Evolutionary conservation across 2,888 invertebrate species (phyloP).

Genomic region (Chalcosyrphus nemorum): DNA sequence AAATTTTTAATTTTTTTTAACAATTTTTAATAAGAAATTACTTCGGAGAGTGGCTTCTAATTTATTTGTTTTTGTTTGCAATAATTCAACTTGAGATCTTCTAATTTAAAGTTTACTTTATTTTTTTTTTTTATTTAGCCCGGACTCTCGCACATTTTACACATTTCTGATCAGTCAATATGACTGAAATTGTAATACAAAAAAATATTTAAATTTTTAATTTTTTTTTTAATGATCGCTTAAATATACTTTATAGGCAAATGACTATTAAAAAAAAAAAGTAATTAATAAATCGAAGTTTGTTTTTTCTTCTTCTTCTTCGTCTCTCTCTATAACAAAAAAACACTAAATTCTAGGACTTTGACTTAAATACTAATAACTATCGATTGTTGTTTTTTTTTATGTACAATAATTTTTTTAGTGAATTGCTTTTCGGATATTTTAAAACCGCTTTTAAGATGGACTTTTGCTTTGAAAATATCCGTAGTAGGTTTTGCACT

Average conservation of each 20-base stretch:
- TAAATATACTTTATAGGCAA: conserved; percentile 66
- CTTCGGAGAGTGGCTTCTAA: conserved; percentile 42
- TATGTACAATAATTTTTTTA: conserved; percentile 65
- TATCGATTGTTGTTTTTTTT: conserved; percentile 38
- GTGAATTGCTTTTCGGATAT: conserved; percentile 47
- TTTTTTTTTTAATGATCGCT: conserved; percentile 60
- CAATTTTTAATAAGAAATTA: conserved; percentile 19
- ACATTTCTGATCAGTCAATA: conserved; percentile 76
- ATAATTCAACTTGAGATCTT: conserved; percentile 68
- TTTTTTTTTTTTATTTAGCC: background rate
- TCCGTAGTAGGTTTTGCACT: conserved; percentile 16
- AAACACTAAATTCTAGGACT: conserved; percentile 56
- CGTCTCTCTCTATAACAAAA: conserved; percentile 20
- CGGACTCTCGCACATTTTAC: conserved; percentile 52
- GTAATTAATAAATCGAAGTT: conserved; percentile 28
- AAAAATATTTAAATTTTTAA: conserved; percentile 43
- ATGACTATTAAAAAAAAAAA: conserved; percentile 56
- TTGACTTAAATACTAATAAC: conserved; percentile 61
- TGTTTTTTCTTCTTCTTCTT: conserved; percentile 27
- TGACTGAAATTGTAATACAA: conserved; percentile 76
- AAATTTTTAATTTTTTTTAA: too few relatives aligned
- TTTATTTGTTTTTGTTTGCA: conserved; percentile 16
- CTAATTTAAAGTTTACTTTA: conserved; percentile 55
- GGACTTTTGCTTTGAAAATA: conserved; percentile 21
- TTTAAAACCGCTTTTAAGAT: conserved; percentile 13